Conservation (phyloP, 2,113 vertebrate species). For the Xiphophorus maculatus region DNA sequence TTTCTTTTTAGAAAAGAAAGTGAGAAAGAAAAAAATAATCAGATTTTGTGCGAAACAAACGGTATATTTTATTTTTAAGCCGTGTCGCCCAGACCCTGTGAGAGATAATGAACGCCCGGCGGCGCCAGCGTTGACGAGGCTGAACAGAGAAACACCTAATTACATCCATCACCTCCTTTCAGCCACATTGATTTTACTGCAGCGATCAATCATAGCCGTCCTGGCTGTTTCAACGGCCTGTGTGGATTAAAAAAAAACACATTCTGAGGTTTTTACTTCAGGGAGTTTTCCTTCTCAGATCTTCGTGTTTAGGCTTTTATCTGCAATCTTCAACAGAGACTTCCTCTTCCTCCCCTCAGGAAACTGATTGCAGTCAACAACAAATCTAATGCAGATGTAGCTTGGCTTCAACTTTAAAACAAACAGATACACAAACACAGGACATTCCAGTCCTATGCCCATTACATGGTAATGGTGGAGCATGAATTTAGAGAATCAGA, state of each 20-base stretch:
- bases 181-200: constrained; percentile 39
- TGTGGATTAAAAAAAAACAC: constrained; percentile 19
- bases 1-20: too few relatives aligned
- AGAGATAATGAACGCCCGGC: constrained; percentile 41
- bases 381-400: constrained; percentile 65
- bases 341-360: constrained; percentile 60
- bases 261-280: constrained; percentile 5
- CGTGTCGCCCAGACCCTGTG: background rate
- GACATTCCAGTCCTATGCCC: constrained; percentile 3
- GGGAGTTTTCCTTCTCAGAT: constrained; percentile 7
- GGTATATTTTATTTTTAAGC: too few relatives aligned
- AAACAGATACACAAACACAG: background rate
- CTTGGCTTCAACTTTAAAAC: background rate
- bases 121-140: constrained; percentile 14
- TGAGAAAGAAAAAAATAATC: too few relatives aligned
- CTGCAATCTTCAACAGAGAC: constrained; percentile 59
- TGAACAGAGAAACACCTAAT: constrained; percentile 39
- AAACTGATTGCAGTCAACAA: constrained; percentile 52
- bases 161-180: constrained; percentile 29
- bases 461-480: background rate
- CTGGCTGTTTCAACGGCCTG: constrained; percentile 17
- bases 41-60: too few relatives aligned
- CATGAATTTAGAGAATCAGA: background rate
- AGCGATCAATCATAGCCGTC: constrained; percentile 34
- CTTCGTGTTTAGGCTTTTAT: constrained; percentile 31